Evolutionary conservation across 1,140 invertebrate species (phyloP), one percentile per base, ranked within the genome.

Genomic region (Oscheius sp.): DNA sequence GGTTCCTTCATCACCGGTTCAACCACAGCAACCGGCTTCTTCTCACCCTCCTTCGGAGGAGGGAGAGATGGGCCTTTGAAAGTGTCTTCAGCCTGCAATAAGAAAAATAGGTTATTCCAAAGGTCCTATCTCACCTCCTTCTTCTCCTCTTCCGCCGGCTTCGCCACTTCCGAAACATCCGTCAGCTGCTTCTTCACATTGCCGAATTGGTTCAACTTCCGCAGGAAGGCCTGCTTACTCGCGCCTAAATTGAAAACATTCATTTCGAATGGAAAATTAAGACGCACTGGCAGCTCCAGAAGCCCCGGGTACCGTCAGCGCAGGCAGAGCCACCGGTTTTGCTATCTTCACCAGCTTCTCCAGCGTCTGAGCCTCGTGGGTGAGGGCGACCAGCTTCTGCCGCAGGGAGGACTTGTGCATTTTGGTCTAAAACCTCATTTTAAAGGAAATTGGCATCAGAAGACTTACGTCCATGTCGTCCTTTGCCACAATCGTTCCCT

Each of bases 301-400:
- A 28, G 46, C 26, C 32, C 32, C 31, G 72, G 69, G 36, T 73
- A 36, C 45, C 35, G 63, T 63, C 18, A 42, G 29, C 15, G 26
- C 73, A 29, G 66, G 66, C n/a, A 77, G 34, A 15, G 35, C 59
- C 2, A 71, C 73, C 2, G 72, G 75, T 23, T 64, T 77, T 23
- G 64, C 61, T 10, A 77, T 77, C 32, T 72, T 77, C 4, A 78
- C 49, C n/a, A 77, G 35, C 34, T 77, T 77, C 29, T 69, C 74
- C 7, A 77, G 68, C 29, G 45, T 74, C 23, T 77, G 55, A 1
- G 66, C 45, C 28, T 77, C 75, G 20, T 76, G 72, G 18, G 52
- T 77, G 20, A 71, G 35, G n/a, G 31, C 31, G 1, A 77, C 74
- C 28, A 77, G 23, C 28, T 58, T 58, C 55, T 74, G 72, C n/a